A percentile compares a stretch with the other conserved stretches of the same genome.
Evolutionary conservation across 2,888 invertebrate species (phyloP).

Genomic region (Monoplex corrugatus): DNA sequence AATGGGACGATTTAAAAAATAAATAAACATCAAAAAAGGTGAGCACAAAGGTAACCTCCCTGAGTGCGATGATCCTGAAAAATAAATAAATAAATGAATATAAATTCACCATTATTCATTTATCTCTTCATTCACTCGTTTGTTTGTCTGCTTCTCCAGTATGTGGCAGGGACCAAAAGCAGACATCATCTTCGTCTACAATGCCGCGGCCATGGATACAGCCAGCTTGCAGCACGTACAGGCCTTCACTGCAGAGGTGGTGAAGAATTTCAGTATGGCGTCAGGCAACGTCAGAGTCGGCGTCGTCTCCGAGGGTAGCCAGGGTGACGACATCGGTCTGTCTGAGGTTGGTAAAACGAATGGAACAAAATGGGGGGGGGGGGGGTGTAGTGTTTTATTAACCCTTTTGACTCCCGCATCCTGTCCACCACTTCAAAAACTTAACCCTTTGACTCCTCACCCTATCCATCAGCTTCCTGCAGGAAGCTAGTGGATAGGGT

Average conservation of each 20-base stretch:
- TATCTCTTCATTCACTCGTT: not conserved
- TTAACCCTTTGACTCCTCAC: too few relatives aligned
- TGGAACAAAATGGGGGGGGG: not conserved
- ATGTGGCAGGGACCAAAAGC: constrained; percentile 62
- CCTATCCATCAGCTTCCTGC: too few relatives aligned
- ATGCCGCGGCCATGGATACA: constrained; percentile 61
- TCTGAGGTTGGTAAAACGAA: constrained; percentile 43
- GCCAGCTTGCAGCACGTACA: constrained; percentile 56
- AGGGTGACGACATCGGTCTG: constrained; percentile 62
- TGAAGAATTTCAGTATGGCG: constrained; percentile 65
- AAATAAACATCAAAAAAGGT: too few relatives aligned
- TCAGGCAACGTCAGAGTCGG: constrained; percentile 67
- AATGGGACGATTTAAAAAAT: too few relatives aligned
- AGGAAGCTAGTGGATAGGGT: too few relatives aligned
- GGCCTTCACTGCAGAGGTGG: constrained; percentile 65
- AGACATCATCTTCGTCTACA: constrained; percentile 75
- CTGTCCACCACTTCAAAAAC: too few relatives aligned
- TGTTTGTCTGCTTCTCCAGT: constrained; percentile 41
- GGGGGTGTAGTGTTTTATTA: not conserved
- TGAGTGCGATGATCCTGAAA: too few relatives aligned
- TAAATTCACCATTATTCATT: too few relatives aligned
- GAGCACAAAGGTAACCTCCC: too few relatives aligned
- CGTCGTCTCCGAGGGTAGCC: constrained; percentile 67
- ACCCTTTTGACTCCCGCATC: too few relatives aligned
- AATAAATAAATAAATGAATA: too few relatives aligned